Base-by-base conservation (phyloP, 2,113 vertebrate genomes). In the Otocyon megalotis region DNA sequence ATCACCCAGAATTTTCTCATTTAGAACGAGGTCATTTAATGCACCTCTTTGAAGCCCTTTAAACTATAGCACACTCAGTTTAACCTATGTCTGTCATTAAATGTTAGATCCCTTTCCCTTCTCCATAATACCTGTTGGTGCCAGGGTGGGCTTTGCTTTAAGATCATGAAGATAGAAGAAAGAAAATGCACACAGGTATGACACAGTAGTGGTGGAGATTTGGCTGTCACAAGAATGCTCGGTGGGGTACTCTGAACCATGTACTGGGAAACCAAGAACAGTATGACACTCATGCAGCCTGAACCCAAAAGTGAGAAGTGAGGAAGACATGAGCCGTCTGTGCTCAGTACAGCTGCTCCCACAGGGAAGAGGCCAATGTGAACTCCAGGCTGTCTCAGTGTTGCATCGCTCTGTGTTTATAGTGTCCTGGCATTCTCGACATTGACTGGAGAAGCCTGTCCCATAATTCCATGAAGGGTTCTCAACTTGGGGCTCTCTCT, bases 191-290 rank as follows among this genome's bases (percentile, higher is more conserved):
- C 1, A 0, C 17, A 13, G n/a, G 60, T 26, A 9, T 7, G 6
- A 10, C 37, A 35, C 32, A 12, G 2, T 9, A 9, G 17, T 28
- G 20, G 7, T 19, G 9, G 67, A 17, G 30, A 6, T 10, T 37
- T 16, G 50, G 14, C 60, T 22, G 26, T 69, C 88, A 9, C 22
- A 13, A 80, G 35, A 37, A 30, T 63, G 37, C 14, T 53, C 3
- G 0, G 1, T 3, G n/a, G 28, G 32, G 32, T 37, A 50, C 13
- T 53, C 20, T 0, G 35, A 26, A 9, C 24, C 1, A 8, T 13
- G 1, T 3, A 1, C 14, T 6, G 48, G 12, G n/a, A 53, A 50
- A 48, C 17, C 26, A 60, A n/a, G 58, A 28, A 2, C 5, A 10
- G 32, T 6, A 30, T 19, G 62, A 19, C 3, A 16, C 32, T 1